These are phyloP conservation scores for Promerops cafer DNA, from an alignment of 2,113 vertebrate species.

Conservation along the genomic window DNA sequence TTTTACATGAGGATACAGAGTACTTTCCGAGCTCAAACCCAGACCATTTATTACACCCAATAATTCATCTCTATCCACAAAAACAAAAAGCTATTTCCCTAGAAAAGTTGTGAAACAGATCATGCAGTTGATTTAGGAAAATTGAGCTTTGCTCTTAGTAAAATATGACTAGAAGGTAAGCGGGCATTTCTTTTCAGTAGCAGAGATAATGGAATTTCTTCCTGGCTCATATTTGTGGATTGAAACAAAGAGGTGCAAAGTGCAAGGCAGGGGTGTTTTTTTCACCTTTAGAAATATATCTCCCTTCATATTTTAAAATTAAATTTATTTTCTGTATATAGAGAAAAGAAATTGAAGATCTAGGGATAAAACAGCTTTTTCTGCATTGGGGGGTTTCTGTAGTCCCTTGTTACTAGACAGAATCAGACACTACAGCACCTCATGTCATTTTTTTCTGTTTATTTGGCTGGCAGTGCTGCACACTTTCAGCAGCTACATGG, in stretches of 20 bases:
- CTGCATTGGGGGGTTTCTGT: neutral
- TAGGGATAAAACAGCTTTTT: neutral
- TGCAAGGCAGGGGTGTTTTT: neutral
- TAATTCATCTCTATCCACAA: neutral
- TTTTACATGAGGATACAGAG: neutral
- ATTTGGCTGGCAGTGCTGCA: neutral
- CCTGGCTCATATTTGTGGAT: neutral
- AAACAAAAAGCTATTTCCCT: neutral
- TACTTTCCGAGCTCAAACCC: neutral
- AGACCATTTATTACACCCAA: neutral
- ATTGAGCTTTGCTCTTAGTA: neutral
- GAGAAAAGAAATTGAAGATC: neutral
- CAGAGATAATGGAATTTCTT: neutral
- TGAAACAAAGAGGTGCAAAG: neutral
- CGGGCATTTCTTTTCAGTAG: neutral
- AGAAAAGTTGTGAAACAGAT: neutral
- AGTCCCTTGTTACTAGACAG: neutral
- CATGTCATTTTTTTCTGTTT: neutral
- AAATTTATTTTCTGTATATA: neutral
- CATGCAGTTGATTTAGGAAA: neutral
- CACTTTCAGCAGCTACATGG: neutral
- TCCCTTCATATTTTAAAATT: neutral
- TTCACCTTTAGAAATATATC: neutral
- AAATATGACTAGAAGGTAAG: neutral
- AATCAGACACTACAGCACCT: neutral